phyloP scores from a whole-genome alignment of 2,888 invertebrate genomes.

The Xestia sexstrigata region DNA sequence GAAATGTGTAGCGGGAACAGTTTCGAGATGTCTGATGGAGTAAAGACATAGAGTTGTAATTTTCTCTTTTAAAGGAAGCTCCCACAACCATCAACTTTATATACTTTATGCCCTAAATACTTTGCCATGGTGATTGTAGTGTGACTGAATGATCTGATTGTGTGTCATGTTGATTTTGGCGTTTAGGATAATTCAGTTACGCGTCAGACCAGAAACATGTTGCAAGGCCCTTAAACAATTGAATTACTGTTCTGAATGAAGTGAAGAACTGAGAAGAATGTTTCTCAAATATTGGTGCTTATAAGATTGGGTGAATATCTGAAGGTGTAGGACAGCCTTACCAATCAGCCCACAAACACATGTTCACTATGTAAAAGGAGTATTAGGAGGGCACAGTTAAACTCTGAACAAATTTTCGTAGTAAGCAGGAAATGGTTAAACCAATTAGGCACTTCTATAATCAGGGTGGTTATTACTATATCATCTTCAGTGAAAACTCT shows the following conservation, averaged over 20 bases:
- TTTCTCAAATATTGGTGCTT: not conserved
- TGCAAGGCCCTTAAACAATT: conserved; percentile 34
- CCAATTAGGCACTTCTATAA: not conserved
- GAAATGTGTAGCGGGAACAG: not conserved
- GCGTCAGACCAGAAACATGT: conserved; percentile 44
- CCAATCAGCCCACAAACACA: not conserved
- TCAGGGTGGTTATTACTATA: not conserved
- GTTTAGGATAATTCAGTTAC: conserved; percentile 8
- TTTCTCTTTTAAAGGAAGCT: not conserved
- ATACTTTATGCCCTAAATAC: not conserved
- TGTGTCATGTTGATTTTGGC: conserved; percentile 20
- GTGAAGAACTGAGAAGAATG: not conserved
- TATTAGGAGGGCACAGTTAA: too few relatives aligned
- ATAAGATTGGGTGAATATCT: not conserved
- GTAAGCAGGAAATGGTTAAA: not conserved
- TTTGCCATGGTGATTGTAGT: not conserved
- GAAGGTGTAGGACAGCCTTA: not conserved
- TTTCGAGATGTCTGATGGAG: not conserved
- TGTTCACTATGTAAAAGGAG: too few relatives aligned
- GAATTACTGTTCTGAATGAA: conserved; percentile 18
- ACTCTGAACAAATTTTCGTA: not conserved
- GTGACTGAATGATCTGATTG: conserved; percentile 4
- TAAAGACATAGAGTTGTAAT: not conserved
- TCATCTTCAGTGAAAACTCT: not conserved
- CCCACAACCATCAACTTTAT: not conserved